Percentiles rank a stretch among this genome's conserved stretches.
phyloP scores from a whole-genome alignment of 2,888 invertebrate species.

The Pedicia rivosa region DNA sequence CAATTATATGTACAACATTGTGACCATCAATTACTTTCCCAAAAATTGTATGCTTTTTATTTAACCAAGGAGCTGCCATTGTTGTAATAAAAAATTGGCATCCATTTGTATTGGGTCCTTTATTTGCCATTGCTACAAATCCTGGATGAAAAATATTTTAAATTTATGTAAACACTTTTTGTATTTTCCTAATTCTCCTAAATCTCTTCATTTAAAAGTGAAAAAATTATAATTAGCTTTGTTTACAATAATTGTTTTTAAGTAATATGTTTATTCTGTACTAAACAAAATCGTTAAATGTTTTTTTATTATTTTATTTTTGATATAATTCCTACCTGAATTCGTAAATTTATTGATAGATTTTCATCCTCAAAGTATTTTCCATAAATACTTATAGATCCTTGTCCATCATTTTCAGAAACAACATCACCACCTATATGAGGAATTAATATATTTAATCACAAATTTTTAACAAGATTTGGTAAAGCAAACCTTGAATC shows the following conservation, averaged over 20 bases:
- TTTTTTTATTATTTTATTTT: too few species aligned
- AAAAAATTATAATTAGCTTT: too few species aligned
- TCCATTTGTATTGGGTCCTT: constrained; percentile 77
- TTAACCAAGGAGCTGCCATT: constrained; percentile 72
- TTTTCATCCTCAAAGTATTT: constrained; percentile 76
- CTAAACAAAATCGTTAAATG: too few species aligned
- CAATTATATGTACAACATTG: constrained; percentile 66
- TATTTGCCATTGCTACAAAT: constrained; percentile 85
- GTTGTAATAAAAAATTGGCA: constrained; percentile 93
- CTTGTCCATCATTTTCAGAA: constrained; percentile 57
- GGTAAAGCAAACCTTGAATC: constrained; percentile 57
- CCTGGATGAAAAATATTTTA: constrained; percentile 63
- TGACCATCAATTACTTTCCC: constrained; percentile 73
- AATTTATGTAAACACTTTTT: constrained; percentile 79
- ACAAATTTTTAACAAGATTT: not conserved
- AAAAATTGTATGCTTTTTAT: constrained; percentile 76
- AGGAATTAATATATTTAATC: constrained; percentile 12
- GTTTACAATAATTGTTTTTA: too few species aligned
- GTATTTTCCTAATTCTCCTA: constrained; percentile 70
- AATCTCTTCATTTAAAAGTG: too few species aligned
- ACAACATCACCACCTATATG: constrained; percentile 68
- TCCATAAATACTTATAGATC: constrained; percentile 75
- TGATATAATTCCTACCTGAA: too few species aligned
- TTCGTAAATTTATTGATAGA: constrained; percentile 56
- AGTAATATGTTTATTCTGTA: too few species aligned